Base-by-base conservation (phyloP, 2,888 invertebrate species). In the Eledona agricola region DNA sequence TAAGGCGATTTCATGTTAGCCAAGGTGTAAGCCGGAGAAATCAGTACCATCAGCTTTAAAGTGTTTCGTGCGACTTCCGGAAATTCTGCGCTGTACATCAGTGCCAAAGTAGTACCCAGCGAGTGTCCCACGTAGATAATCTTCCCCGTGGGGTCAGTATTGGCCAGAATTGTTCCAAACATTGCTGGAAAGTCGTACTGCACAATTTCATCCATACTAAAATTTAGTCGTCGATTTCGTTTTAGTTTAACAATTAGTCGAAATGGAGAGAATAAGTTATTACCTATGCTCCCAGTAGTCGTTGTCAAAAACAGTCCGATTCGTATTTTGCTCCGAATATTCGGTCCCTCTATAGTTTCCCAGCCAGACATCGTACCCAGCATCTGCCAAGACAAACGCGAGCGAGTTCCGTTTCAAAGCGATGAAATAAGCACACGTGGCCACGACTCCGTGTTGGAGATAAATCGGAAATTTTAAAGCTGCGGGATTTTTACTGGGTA, bases 111-210 rank as follows among this genome's bases (percentile, higher is more conserved):
- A 1, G 90, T 89, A 1, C 94, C 95, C 83, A 95, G 89, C 0
- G 93, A 95, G 75, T 95, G 93, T 0, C 95, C 96, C 25, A 94
- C 79, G 70, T 93, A 95, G 62, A 84, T 83, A 16, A 88, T 68
- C 57, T 73, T 62, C 15, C 64, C 69, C 2, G 61, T 64, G 10
- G 59, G 51, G 4, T 62, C 65, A 1, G 73, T 70, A 45, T 67
- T 51, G 3, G 53, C 16, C 2, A 66, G 38, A 9, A 76, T 71
- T 4, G 66, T 62, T 10, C 69, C 55, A 16, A 75, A 67, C 25
- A 66, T 66, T 1, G 71, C 67, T 16, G 74, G 74, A 4, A 73
- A 51, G 52, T 76, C 76, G 23, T 67, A 60, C 3, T 66, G 28
- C 6, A 68, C 69, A 7, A 75, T 57, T 43, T 76, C 72, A 35